phyloP scores from a whole-genome alignment of 2,797 vertebrate genomes.

The Sebastes iracundus region DNA sequence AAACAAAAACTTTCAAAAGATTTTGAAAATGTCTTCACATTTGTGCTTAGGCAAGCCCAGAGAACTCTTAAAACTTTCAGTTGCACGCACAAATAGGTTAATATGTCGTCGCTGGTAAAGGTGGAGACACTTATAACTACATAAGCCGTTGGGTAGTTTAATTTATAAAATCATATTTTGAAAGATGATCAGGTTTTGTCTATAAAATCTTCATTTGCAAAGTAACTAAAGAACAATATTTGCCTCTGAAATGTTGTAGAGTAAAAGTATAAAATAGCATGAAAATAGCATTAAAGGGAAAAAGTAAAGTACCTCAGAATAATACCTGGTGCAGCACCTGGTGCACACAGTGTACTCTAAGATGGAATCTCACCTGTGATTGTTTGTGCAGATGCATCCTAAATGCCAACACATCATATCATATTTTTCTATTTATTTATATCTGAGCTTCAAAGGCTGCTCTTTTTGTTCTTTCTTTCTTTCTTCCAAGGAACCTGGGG shows the following conservation, averaged over 20 bases:
- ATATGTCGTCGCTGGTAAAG: not conserved
- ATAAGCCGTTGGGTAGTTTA: not conserved
- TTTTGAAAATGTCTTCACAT: too few relatives aligned
- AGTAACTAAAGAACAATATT: not conserved
- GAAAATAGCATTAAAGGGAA: not conserved
- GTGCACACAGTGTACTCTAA: not conserved
- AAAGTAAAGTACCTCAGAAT: not conserved
- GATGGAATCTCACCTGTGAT: not conserved
- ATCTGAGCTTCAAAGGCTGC: not conserved
- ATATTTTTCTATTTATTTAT: not conserved
- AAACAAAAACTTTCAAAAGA: too few relatives aligned
- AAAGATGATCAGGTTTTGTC: not conserved
- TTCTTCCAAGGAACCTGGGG: conserved; percentile 78
- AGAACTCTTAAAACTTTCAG: too few relatives aligned
- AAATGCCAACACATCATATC: not conserved
- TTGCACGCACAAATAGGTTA: too few relatives aligned
- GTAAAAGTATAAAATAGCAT: not conserved
- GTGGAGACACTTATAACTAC: not conserved
- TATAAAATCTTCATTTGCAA: not conserved
- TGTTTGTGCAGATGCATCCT: not conserved
- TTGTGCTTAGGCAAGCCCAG: too few relatives aligned
- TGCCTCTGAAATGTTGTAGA: not conserved
- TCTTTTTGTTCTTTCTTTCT: not conserved
- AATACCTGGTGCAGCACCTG: not conserved
- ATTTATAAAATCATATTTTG: not conserved